Evolutionary conservation across 2,888 invertebrate genomes (phyloP).

Genomic region (Galerucella calmariensis): DNA sequence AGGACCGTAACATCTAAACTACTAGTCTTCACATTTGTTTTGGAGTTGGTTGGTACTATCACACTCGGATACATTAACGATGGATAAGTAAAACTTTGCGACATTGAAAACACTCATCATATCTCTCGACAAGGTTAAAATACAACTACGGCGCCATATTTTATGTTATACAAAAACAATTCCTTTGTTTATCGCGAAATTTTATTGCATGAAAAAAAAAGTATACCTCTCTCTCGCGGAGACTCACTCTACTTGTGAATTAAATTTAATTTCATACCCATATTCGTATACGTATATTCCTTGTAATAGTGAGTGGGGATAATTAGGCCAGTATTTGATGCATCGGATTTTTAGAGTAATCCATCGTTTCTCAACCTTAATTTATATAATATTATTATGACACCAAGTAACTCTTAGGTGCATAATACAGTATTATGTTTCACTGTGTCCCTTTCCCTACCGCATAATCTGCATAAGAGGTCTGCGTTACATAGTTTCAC

Average conservation of each 20-base stretch:
- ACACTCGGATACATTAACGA: conserved; percentile 11
- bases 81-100: conserved; percentile 7
- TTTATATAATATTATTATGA: too few relatives aligned
- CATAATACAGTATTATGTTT: too few relatives aligned
- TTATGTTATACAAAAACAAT: neutral
- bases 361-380: too few relatives aligned
- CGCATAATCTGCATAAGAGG: too few relatives aligned
- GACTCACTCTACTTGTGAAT: conserved; percentile 10
- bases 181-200: conserved; percentile 7
- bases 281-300: conserved; percentile 9
- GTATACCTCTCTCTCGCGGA: neutral
- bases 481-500: too few relatives aligned
- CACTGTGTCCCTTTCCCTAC: too few relatives aligned
- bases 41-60: neutral
- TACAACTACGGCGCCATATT: neutral
- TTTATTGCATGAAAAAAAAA: neutral
- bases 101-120: conserved; percentile 15
- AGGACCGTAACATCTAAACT: conserved; percentile 2
- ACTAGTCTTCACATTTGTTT: neutral
- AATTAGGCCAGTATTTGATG: neutral
- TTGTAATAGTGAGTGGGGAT: neutral
- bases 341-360: neutral
- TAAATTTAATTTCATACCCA: conserved; percentile 7
- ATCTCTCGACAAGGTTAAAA: neutral
- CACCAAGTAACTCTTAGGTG: too few relatives aligned